These are phyloP conservation scores for Chaetoderma sp. DNA, from an alignment of 2,888 invertebrate genomes.

Conservation along the genomic window DNA sequence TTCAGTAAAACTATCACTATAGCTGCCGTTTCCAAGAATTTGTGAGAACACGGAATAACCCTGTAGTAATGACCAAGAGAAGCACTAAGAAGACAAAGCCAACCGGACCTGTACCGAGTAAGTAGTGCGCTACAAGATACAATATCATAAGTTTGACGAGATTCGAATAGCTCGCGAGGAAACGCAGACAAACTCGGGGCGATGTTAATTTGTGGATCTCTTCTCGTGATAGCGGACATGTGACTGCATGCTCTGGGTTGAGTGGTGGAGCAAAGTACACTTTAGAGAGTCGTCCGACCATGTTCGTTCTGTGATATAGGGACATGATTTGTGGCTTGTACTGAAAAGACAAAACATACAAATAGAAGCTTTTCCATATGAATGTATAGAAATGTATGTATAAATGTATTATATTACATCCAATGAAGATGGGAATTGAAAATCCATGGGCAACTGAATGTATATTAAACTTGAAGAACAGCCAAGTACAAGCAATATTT, in stretches of 20 bases:
- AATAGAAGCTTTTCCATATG: no score
- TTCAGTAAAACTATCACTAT: no score
- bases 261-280: slow-evolving; percentile 51
- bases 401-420: no score
- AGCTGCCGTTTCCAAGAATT: no score
- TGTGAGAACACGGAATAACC: slow-evolving; percentile 40
- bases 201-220: slow-evolving; percentile 32
- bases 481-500: no score
- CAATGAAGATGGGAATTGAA: no score
- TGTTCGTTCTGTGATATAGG: slow-evolving; percentile 72
- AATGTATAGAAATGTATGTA: no score
- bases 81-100: slow-evolving; percentile 45
- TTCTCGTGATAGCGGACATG: slow-evolving; percentile 43
- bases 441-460: no score
- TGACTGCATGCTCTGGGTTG: slow-evolving; percentile 67
- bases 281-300: slow-evolving; percentile 50
- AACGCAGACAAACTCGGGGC: slow-evolving; percentile 70
- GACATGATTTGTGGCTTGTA: slow-evolving; percentile 77
- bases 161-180: slow-evolving; percentile 77
- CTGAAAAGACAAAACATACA: slow-evolving; percentile 72
- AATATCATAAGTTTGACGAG: slow-evolving; percentile 74
- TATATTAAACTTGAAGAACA: no score
- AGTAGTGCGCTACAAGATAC: slow-evolving; percentile 44
- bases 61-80: slow-evolving; percentile 40
- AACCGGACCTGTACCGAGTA: slow-evolving; percentile 46